A percentile compares a stretch with the other conserved stretches of the same genome.
Evolutionary conservation across 2,888 invertebrate genomes (phyloP).

Genomic region (Amphipyra berbera): DNA sequence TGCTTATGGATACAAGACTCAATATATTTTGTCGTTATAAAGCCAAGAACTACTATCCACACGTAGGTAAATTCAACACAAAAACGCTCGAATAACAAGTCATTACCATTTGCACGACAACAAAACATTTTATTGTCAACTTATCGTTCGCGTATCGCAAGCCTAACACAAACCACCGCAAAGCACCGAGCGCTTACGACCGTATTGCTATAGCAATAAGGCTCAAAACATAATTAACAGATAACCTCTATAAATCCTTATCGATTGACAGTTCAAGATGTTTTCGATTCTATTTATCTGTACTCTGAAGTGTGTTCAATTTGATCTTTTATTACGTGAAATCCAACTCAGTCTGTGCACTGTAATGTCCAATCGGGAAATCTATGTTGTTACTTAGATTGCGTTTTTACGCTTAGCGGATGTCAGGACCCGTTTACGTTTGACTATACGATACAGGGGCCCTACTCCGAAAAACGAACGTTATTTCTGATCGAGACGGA

Average conservation of each 20-base stretch:
- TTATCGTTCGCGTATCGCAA: constrained; percentile 11
- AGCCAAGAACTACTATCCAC: too few relatives aligned
- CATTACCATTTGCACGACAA: background rate
- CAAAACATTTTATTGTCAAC: constrained; percentile 12
- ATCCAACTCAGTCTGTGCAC: constrained; percentile 26
- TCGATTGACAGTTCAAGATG: constrained; percentile 60
- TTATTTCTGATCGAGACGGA: too few relatives aligned
- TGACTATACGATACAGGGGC: too few relatives aligned
- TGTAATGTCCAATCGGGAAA: constrained; percentile 31
- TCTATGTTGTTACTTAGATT: constrained; percentile 20
- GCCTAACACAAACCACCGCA: constrained; percentile 23
- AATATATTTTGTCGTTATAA: too few relatives aligned
- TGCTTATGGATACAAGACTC: too few relatives aligned
- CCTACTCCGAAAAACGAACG: too few relatives aligned
- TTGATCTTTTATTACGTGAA: constrained; percentile 49
- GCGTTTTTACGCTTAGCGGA: constrained; percentile 15
- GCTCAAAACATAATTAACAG: constrained; percentile 30
- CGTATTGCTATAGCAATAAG: constrained; percentile 43
- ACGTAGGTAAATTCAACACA: too few relatives aligned
- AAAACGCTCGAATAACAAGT: too few relatives aligned
- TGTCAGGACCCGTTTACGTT: constrained; percentile 2
- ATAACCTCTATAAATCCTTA: constrained; percentile 48
- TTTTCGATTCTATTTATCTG: constrained; percentile 63
- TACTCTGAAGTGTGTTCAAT: constrained; percentile 54
- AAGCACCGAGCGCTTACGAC: constrained; percentile 5